Evolutionary conservation across 1,140 invertebrate genomes (phyloP).

Genomic region (Drosophila triauraria): DNA sequence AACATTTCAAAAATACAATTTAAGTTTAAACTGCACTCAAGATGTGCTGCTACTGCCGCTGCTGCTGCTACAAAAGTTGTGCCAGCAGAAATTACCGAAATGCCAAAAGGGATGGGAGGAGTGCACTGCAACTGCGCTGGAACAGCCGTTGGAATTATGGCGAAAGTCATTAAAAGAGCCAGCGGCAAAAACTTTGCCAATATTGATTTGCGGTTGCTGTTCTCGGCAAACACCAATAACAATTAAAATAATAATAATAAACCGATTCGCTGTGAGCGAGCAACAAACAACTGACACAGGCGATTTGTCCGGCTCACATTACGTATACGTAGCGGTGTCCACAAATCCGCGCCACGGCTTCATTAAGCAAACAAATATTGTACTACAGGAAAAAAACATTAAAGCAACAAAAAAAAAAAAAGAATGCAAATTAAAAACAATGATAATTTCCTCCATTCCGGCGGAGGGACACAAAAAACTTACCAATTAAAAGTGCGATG

Average conservation of each 20-base stretch:
- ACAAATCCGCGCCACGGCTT: constrained; percentile 31
- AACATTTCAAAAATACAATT: constrained; percentile 82
- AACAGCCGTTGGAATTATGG: constrained; percentile 65
- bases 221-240: constrained; percentile 56
- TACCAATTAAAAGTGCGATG: constrained; percentile 69
- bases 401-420: neutral
- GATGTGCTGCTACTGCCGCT: constrained; percentile 58
- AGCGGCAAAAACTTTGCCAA: constrained; percentile 67
- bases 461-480: constrained; percentile 51
- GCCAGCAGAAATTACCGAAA: constrained; percentile 70
- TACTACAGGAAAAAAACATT: constrained; percentile 5
- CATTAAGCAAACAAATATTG: constrained; percentile 56
- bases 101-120: constrained; percentile 61
- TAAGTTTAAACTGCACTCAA: constrained; percentile 83
- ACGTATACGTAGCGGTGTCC: constrained; percentile 55
- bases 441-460: constrained; percentile 28
- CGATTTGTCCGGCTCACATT: constrained; percentile 46
- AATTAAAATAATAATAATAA: constrained; percentile 61
- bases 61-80: constrained; percentile 57
- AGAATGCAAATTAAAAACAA: constrained; percentile 30
- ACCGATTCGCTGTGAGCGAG: constrained; percentile 32
- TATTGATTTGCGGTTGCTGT: constrained; percentile 76
- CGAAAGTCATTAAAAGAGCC: constrained; percentile 74
- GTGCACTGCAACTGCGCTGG: constrained; percentile 49
- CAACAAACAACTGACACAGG: constrained; percentile 49